Percentiles rank a stretch among this genome's conserved stretches.
Conservation (phyloP, 37 sponge, comb jelly and placozoan genomes). For the Tethya wilhelma region DNA sequence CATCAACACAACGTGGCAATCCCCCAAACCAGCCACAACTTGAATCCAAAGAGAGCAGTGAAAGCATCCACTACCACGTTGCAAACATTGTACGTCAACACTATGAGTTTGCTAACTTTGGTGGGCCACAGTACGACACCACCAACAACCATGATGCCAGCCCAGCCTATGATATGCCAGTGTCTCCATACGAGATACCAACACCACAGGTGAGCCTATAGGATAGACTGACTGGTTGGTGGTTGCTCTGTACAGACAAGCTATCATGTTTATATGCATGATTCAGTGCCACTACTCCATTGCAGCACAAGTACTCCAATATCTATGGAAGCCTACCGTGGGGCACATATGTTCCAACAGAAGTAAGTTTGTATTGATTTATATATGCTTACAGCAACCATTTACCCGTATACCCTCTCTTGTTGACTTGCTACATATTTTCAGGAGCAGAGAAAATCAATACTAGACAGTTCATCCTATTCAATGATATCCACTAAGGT, state of each 20-base stretch:
- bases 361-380: slow-evolving; percentile 1
- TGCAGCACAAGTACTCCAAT: no score
- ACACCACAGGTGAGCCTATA: slow-evolving; percentile 12
- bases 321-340: not conserved
- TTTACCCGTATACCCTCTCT: no score
- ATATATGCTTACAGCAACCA: not conserved
- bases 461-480: no score
- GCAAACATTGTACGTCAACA: no score
- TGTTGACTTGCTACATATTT: not conserved
- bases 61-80: not conserved
- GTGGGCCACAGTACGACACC: slow-evolving; percentile 9
- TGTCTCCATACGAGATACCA: slow-evolving; percentile 20
- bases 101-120: slow-evolving; percentile 1
- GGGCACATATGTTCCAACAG: slow-evolving; percentile 35
- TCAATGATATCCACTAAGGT: no score
- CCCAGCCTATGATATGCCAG: slow-evolving; percentile 30
- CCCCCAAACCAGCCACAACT: not conserved
- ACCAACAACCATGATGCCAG: not conserved
- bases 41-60: not conserved
- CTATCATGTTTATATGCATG: no score
- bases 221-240: no score
- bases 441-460: slow-evolving; percentile 8
- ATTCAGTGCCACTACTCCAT: no score
- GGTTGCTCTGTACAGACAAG: no score
- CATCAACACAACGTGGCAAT: no score